Percentiles rank a stretch among this genome's conserved stretches.
Evolutionary conservation across 2,888 invertebrate species (phyloP).

Genomic region (Rhynchonema sp.): DNA sequence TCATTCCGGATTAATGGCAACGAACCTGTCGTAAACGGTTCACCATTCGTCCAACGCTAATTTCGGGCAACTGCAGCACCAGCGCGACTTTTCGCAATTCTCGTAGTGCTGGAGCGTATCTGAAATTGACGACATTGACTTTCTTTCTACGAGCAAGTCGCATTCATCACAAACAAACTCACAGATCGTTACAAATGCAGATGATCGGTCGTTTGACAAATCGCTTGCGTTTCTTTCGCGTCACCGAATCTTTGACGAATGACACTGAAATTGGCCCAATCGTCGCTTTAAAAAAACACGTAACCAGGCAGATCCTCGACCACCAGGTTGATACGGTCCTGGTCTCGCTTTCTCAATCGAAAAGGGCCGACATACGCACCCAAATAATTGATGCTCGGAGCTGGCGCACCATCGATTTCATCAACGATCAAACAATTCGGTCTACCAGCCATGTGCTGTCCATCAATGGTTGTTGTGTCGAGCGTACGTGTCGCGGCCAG

Average conservation of each 20-base stretch:
- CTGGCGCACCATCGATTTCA: constrained; percentile 90
- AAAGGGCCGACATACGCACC: neutral
- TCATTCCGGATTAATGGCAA: too few species aligned
- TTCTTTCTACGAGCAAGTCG: neutral
- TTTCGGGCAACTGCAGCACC: constrained; percentile 41
- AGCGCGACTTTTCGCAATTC: constrained; percentile 56
- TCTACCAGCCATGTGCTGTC: constrained; percentile 30
- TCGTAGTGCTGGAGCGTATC: constrained; percentile 50
- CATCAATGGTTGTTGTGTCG: constrained; percentile 45
- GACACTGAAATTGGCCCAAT: constrained; percentile 41
- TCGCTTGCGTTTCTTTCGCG: constrained; percentile 37
- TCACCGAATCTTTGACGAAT: constrained; percentile 22
- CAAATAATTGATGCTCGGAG: constrained; percentile 27
- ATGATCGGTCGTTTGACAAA: constrained; percentile 55
- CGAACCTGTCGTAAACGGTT: constrained; percentile 39
- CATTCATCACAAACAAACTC: constrained; percentile 35
- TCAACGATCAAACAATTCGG: constrained; percentile 79
- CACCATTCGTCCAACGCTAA: constrained; percentile 33
- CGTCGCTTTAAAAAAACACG: too few species aligned
- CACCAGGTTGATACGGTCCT: constrained; percentile 32
- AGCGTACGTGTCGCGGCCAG: constrained; percentile 78
- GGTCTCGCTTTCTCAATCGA: neutral
- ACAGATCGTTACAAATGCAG: constrained; percentile 89
- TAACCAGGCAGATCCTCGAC: constrained; percentile 64
- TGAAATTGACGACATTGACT: constrained; percentile 10